Conservation (phyloP, 2,888 invertebrate genomes). For the Macropis europaea region DNA sequence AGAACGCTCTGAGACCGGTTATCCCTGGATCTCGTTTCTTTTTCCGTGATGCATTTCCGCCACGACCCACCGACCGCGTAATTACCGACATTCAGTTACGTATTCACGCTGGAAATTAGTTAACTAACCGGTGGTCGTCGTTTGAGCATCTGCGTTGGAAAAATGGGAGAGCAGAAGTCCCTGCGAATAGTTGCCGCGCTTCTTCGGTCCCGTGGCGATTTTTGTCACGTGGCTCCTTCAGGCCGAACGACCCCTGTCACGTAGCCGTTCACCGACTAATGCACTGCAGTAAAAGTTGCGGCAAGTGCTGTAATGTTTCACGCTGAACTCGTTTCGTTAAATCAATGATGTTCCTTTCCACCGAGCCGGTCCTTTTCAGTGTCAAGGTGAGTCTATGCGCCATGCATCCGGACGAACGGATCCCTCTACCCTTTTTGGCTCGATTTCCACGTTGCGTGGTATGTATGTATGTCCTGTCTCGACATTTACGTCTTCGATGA, state of each 20-base stretch:
- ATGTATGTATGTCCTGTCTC: constrained; percentile 30
- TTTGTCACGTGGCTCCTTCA: background rate
- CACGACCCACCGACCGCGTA: background rate
- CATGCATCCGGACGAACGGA: constrained; percentile 18
- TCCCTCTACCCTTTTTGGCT: constrained; percentile 38
- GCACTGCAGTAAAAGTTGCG: constrained; percentile 63
- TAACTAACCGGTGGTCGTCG: constrained; percentile 7
- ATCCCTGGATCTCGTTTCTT: constrained; percentile 12
- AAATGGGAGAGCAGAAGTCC: background rate
- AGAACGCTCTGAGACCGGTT: constrained; percentile 11
- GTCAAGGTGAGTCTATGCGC: constrained; percentile 61
- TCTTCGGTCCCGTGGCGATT: too few species aligned
- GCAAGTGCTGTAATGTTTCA: constrained; percentile 54
- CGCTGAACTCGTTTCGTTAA: constrained; percentile 49
- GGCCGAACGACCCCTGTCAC: constrained; percentile 4
- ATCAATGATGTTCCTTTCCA: constrained; percentile 58
- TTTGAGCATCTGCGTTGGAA: background rate
- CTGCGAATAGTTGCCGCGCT: background rate
- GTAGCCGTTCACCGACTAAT: constrained; percentile 37
- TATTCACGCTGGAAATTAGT: constrained; percentile 27
- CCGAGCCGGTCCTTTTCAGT: constrained; percentile 48
- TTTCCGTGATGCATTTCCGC: background rate
- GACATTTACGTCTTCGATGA: constrained; percentile 8
- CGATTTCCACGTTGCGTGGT: constrained; percentile 35
- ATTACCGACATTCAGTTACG: constrained; percentile 12